A percentile compares a stretch with the other conserved stretches of the same genome.
phyloP scores from a whole-genome alignment of 2,113 vertebrate genomes.

The Galemys pyrenaicus region DNA sequence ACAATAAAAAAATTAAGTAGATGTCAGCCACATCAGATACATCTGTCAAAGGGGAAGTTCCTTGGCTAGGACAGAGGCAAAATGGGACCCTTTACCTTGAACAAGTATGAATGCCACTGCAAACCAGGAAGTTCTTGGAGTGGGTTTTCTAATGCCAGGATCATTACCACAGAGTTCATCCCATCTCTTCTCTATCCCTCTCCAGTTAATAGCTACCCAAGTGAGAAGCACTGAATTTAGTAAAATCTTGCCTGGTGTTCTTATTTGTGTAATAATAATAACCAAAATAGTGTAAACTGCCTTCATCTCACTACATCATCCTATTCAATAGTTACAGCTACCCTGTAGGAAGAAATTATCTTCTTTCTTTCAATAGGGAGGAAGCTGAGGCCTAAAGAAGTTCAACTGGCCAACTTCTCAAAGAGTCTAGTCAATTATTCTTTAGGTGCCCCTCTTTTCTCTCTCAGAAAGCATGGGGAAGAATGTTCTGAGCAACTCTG shows the following conservation, averaged over 20 bases:
- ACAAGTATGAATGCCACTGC: neutral
- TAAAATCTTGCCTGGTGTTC: neutral
- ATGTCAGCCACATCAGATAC: too few species aligned
- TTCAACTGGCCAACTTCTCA: neutral
- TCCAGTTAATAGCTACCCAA: neutral
- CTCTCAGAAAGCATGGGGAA: neutral
- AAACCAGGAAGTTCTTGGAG: neutral
- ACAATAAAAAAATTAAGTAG: too few species aligned
- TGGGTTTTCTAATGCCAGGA: neutral
- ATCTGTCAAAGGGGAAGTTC: neutral
- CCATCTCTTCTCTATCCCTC: neutral
- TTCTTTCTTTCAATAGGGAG: slow-evolving; percentile 35
- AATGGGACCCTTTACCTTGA: neutral
- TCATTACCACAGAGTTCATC: neutral
- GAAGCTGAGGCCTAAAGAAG: neutral
- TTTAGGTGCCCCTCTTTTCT: neutral
- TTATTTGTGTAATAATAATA: neutral
- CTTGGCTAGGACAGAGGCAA: neutral
- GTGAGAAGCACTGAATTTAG: neutral
- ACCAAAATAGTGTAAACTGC: neutral
- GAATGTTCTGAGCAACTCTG: neutral
- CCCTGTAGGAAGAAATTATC: neutral
- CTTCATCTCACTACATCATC: neutral
- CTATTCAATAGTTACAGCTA: neutral
- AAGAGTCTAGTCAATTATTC: slow-evolving; percentile 25